Percentiles rank a stretch among this genome's conserved stretches.
phyloP scores from a whole-genome alignment of 2,888 invertebrate species.

The Andrena bucephala region DNA sequence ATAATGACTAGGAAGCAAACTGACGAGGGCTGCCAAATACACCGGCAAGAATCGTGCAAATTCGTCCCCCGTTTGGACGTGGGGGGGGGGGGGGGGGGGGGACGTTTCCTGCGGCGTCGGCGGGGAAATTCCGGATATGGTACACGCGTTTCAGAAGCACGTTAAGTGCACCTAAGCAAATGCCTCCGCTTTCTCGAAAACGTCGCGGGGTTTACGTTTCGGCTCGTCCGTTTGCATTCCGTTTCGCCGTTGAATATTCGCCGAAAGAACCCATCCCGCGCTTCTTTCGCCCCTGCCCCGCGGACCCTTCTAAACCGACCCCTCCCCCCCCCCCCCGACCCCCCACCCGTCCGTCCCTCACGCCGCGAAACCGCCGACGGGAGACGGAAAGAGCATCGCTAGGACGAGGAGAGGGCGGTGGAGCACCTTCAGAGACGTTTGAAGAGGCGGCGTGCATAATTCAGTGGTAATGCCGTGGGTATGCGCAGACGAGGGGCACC shows the following conservation, averaged over 20 bases:
- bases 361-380: slow-evolving; percentile 44
- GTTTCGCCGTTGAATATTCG: slow-evolving; percentile 66
- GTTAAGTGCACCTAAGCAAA: slow-evolving; percentile 73
- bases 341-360: too few relatives aligned
- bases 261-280: slow-evolving; percentile 58
- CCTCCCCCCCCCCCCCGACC: too few relatives aligned
- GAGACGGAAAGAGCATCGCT: slow-evolving; percentile 14
- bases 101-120: slow-evolving; percentile 30
- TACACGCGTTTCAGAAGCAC: slow-evolving; percentile 54
- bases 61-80: background rate
- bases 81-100: slow-evolving; percentile 6
- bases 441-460: slow-evolving; percentile 69
- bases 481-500: slow-evolving; percentile 49
- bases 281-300: slow-evolving; percentile 12
- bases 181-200: slow-evolving; percentile 43
- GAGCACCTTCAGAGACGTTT: slow-evolving; percentile 67
- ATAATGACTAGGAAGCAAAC: background rate
- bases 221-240: slow-evolving; percentile 72
- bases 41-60: slow-evolving; percentile 34
- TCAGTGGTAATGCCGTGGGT: slow-evolving; percentile 72
- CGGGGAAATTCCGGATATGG: slow-evolving; percentile 24
- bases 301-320: background rate
- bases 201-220: slow-evolving; percentile 70
- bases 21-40: slow-evolving; percentile 1
- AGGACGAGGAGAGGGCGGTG: background rate